Conservation (phyloP, 2,113 vertebrate genomes). For the Pterocles orientalis region DNA sequence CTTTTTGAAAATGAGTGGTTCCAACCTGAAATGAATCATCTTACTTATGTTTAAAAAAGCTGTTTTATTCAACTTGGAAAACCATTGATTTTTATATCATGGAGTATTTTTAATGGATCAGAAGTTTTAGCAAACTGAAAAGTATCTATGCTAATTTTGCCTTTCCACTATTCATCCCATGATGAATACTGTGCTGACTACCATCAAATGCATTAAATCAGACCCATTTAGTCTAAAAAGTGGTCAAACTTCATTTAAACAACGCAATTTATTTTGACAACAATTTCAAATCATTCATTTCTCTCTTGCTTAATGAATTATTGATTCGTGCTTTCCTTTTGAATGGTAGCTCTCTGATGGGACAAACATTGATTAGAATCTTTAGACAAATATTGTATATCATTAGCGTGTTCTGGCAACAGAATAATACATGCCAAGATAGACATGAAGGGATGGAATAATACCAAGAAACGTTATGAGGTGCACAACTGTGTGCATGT, state of each 20-base stretch:
- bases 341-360: constrained; percentile 9
- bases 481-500: neutral
- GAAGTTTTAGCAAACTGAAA: neutral
- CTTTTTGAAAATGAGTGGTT: neutral
- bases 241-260: constrained; percentile 17
- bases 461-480: neutral
- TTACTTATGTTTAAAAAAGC: neutral
- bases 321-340: constrained; percentile 34
- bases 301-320: constrained; percentile 39
- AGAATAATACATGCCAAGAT: neutral
- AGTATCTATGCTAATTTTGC: neutral
- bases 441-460: neutral
- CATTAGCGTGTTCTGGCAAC: neutral
- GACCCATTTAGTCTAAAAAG: neutral
- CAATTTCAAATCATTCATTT: neutral
- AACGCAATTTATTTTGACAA: neutral
- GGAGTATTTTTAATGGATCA: neutral
- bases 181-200: neutral
- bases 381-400: constrained; percentile 21
- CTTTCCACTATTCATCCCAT: neutral
- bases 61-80: neutral
- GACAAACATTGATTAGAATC: constrained; percentile 35
- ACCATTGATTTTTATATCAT: neutral
- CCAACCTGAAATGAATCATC: neutral
- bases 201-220: neutral